Base-by-base conservation (phyloP, 2,113 vertebrate species). In the Rattus norvegicus region DNA sequence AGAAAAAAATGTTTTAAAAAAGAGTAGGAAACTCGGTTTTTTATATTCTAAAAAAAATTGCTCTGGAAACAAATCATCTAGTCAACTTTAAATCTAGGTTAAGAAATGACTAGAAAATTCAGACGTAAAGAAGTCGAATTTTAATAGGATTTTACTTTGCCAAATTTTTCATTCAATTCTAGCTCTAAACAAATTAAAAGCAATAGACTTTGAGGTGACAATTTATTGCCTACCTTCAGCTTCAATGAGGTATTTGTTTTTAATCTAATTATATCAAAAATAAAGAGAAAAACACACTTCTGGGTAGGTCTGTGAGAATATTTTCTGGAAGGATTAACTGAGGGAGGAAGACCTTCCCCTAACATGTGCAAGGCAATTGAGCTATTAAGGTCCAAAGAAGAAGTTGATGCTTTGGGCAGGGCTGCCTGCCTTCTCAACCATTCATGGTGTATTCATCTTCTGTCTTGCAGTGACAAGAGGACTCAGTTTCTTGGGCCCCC, bases 11-110 rank as follows among this genome's bases (percentile, higher is more conserved):
- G 43, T 43, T 43, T 43, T 43, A 43, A 43, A 43, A 43, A 43
- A 43, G 43, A 43, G 43, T 43, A 43, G 43, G 43, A 36, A 70
- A 72, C 33, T 72, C 3, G 7, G 1, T 56, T 36, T 43, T 81
- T 79, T 49, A 73, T 5, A 1, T n/a, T 94, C 30, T 67, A 89
- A 97, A 91, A 97, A 91, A 89, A 49, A 8, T 43, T 94, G 26
- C 36, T 36, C 69, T 72, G 52, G 43, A 97, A 94, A 86, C 28
- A 80, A 93, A 52, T 24, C 30, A 69, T 49, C 52, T 70, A 49
- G 8, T 77, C 56, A 87, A 59, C 59, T 77, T 2, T n/a, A 94
- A 47, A 91, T 84, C 61, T 14, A 75, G 11, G 8, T 54, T 20
- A 7, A 72, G n/a, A 33, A 61, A 61, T 36, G n/a, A 72, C 33